A percentile compares a stretch with the other conserved stretches of the same genome.
Conservation (phyloP, 1,140 invertebrate genomes). For the Oscheius sp. region DNA sequence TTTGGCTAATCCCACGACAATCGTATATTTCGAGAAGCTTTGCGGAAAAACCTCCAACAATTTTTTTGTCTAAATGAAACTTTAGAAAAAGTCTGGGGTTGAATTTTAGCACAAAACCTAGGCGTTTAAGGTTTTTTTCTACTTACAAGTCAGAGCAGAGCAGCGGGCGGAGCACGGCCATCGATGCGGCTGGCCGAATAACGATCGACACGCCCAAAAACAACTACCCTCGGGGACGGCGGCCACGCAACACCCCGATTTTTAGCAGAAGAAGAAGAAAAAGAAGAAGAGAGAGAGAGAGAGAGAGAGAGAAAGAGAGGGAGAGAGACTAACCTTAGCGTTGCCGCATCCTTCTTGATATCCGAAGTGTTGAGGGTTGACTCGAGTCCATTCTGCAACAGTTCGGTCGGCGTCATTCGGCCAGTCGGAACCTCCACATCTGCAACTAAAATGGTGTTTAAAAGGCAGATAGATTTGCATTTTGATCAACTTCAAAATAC, state of each 20-base stretch:
- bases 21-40: too few relatives aligned
- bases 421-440: background rate
- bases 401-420: background rate
- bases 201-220: constrained; percentile 5
- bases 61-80: too few relatives aligned
- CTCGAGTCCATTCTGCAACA: background rate
- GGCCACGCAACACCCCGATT: too few relatives aligned
- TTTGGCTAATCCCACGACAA: too few relatives aligned
- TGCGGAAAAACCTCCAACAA: too few relatives aligned
- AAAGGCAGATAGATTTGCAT: too few relatives aligned
- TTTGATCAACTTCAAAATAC: too few relatives aligned
- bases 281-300: too few relatives aligned
- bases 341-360: background rate
- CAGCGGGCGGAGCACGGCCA: background rate
- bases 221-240: background rate
- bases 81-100: too few relatives aligned
- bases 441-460: background rate
- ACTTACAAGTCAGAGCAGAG: constrained; percentile 2
- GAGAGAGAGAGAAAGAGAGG: background rate
- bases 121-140: too few relatives aligned
- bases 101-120: too few relatives aligned
- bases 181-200: background rate
- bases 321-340: background rate
- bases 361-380: background rate
- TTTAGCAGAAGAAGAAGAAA: too few relatives aligned